Evolutionary conservation across 2,113 vertebrate genomes (phyloP).

Genomic region (Leucosticte australis): DNA sequence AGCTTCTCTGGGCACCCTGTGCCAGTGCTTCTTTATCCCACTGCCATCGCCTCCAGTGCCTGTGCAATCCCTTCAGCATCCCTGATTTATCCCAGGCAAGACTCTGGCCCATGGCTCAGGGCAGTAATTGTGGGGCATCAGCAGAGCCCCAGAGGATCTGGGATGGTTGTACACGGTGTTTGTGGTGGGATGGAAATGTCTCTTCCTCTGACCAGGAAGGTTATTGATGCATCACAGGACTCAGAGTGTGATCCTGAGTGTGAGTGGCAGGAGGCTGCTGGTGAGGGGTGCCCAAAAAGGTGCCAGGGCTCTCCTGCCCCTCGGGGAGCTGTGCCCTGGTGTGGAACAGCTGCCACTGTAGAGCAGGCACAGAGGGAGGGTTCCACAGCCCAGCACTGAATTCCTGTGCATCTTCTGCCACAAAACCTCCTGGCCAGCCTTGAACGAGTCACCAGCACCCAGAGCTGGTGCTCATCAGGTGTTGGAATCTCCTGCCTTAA

Average conservation of each 20-base stretch:
- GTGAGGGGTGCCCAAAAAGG: neutral
- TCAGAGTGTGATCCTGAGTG: neutral
- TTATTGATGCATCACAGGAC: neutral
- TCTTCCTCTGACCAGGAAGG: neutral
- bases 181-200: neutral
- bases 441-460: fast-evolving
- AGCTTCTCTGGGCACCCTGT: neutral
- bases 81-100: neutral
- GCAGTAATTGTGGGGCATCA: neutral
- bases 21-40: neutral
- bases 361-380: neutral
- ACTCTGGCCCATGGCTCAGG: neutral
- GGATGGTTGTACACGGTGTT: fast-evolving
- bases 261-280: neutral
- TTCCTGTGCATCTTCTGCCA: neutral
- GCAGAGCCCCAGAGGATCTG: neutral
- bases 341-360: fast-evolving
- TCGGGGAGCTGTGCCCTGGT: fast-evolving
- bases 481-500: neutral
- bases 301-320: neutral
- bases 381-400: fast-evolving
- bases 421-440: neutral
- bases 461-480: fast-evolving
- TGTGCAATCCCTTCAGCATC: neutral
- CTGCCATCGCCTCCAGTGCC: fast-evolving